Conservation (phyloP, 2,888 invertebrate species). For the Megastigmus dorsalis region DNA sequence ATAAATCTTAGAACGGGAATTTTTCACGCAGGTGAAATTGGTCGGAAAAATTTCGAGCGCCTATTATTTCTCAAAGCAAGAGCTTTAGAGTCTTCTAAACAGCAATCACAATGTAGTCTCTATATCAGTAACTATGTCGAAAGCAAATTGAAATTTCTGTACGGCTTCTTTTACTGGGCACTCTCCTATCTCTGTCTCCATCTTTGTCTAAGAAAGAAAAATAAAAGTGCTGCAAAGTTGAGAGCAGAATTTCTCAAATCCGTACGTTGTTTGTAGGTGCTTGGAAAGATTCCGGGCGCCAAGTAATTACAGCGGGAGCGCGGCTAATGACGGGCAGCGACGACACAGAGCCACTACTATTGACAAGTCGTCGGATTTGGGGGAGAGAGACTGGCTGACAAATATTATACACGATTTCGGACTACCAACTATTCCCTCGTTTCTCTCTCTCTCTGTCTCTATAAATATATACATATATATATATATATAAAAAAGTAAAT, state of each 20-base stretch:
- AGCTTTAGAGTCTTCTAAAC: too few species aligned
- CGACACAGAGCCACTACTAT: conserved; percentile 21
- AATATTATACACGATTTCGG: conserved; percentile 28
- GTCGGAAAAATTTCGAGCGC: too few species aligned
- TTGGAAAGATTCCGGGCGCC: conserved; percentile 76
- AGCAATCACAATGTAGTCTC: too few species aligned
- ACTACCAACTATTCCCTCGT: conserved; percentile 22
- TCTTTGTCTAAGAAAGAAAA: not conserved
- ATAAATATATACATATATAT: too few species aligned
- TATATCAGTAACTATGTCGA: too few species aligned
- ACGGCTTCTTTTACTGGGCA: too few species aligned
- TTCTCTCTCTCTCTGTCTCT: not conserved
- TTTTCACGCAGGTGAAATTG: too few species aligned
- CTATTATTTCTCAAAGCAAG: too few species aligned
- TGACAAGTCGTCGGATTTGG: conserved; percentile 41
- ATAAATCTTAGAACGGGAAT: too few species aligned
- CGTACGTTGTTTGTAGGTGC: conserved; percentile 69
- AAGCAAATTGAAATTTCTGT: too few species aligned
- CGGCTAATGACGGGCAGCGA: conserved; percentile 39
- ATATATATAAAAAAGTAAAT: too few species aligned
- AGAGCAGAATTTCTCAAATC: conserved; percentile 10
- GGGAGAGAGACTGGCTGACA: conserved; percentile 47
- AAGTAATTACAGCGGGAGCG: conserved; percentile 70
- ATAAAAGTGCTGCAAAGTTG: not conserved
- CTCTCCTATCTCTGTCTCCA: not conserved